Evolutionary conservation across 2,113 vertebrate species (phyloP).

Genomic region (Channa argus): DNA sequence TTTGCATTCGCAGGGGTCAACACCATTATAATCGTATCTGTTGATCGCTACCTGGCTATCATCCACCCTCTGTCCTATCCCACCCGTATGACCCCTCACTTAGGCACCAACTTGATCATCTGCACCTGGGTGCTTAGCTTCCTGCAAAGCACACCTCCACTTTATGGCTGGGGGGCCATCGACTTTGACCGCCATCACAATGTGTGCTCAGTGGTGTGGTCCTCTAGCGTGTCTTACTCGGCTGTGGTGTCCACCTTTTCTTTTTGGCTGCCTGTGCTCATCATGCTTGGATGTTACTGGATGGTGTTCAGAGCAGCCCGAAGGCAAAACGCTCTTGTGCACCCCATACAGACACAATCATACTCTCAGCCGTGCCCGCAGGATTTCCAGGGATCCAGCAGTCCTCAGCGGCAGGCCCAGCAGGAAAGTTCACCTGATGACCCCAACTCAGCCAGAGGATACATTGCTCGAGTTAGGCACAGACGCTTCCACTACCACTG

Average conservation of each 20-base stretch:
- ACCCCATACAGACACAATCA: slow-evolving; percentile 82
- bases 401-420: slow-evolving; percentile 58
- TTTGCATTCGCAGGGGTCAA: slow-evolving; percentile 91
- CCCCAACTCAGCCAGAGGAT: slow-evolving; percentile 64
- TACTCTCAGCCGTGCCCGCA: slow-evolving; percentile 67
- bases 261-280: slow-evolving; percentile 86
- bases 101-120: slow-evolving; percentile 87
- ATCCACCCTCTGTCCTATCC: slow-evolving; percentile 92
- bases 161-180: slow-evolving; percentile 90
- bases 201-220: slow-evolving; percentile 89
- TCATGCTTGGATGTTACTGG: slow-evolving; percentile 91
- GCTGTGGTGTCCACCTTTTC: slow-evolving; percentile 84
- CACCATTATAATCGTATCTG: slow-evolving; percentile 90
- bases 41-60: slow-evolving; percentile 91
- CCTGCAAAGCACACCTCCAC: slow-evolving; percentile 89
- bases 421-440: slow-evolving; percentile 55
- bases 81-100: slow-evolving; percentile 87
- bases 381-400: slow-evolving; percentile 68
- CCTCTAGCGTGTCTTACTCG: slow-evolving; percentile 87
- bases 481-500: slow-evolving; percentile 88
- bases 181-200: slow-evolving; percentile 85
- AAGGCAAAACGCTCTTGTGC: slow-evolving; percentile 89
- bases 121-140: slow-evolving; percentile 89
- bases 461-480: slow-evolving; percentile 74
- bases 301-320: slow-evolving; percentile 90